phyloP scores from a whole-genome alignment of 53 echinoderm and acorn worm species.

The Paracentrotus lividus region DNA sequence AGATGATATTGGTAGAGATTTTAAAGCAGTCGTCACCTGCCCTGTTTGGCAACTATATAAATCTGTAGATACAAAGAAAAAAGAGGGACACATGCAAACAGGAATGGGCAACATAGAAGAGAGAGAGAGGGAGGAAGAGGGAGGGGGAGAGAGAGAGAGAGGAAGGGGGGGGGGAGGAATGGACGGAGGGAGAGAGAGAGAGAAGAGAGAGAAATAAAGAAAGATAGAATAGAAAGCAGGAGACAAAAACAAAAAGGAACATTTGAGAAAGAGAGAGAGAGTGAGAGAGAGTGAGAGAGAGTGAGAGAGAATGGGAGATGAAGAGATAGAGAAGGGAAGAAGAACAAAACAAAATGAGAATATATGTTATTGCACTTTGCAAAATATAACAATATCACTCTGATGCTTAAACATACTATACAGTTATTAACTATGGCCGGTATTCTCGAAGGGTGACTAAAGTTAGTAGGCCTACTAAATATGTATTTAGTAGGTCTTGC shows the following conservation, averaged over 20 bases:
- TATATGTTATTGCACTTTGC: background rate
- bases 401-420: too few relatives aligned
- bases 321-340: background rate
- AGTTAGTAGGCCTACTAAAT: too few relatives aligned
- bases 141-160: background rate
- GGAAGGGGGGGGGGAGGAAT: background rate
- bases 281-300: background rate
- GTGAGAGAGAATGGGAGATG: background rate
- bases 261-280: background rate
- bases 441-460: too few relatives aligned
- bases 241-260: background rate
- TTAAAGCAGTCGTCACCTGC: slow-evolving; percentile 63
- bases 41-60: slow-evolving; percentile 52
- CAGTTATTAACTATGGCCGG: too few relatives aligned
- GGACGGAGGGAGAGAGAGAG: background rate
- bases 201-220: background rate
- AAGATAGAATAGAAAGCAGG: background rate
- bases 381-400: too few relatives aligned
- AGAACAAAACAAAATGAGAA: too few relatives aligned
- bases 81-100: too few relatives aligned
- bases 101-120: too few relatives aligned
- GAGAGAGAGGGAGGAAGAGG: background rate
- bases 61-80: slow-evolving; percentile 30
- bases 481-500: too few relatives aligned
- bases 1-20: background rate